A percentile compares a stretch with the other conserved stretches of the same genome.
These are phyloP conservation scores for Eulemur albifrons DNA, from an alignment of 2,797 vertebrate species.

Conservation along the genomic window DNA sequence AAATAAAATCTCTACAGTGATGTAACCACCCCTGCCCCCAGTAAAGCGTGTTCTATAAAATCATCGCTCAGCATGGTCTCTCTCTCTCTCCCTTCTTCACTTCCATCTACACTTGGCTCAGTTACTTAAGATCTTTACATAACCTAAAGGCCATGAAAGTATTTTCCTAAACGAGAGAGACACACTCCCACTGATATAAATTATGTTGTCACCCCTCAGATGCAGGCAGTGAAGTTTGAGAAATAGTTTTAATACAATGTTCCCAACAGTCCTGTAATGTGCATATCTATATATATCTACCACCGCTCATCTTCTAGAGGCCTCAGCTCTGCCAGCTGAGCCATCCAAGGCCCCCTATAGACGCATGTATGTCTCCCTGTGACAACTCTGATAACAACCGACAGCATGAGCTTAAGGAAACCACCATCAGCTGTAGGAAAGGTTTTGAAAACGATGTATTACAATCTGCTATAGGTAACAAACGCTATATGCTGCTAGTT, in stretches of 20 bases:
- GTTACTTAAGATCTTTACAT: conserved; percentile 13
- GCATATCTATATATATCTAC: neutral
- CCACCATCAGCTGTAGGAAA: neutral
- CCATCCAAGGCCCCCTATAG: neutral
- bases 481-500: fast-evolving
- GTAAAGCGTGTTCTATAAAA: neutral
- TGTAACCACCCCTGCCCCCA: neutral
- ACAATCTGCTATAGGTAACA: fast-evolving
- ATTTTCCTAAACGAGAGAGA: conserved; percentile 18
- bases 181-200: neutral
- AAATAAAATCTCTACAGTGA: neutral
- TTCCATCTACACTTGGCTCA: neutral
- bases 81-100: neutral
- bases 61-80: neutral
- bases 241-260: neutral
- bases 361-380: neutral
- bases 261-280: neutral
- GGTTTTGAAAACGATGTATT: neutral
- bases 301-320: neutral
- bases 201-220: neutral
- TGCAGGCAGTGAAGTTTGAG: neutral
- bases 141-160: conserved; percentile 6
- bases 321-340: neutral
- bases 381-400: neutral
- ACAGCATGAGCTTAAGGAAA: neutral